phyloP scores from a whole-genome alignment of 2,888 invertebrate species.

The Axea sp. region DNA sequence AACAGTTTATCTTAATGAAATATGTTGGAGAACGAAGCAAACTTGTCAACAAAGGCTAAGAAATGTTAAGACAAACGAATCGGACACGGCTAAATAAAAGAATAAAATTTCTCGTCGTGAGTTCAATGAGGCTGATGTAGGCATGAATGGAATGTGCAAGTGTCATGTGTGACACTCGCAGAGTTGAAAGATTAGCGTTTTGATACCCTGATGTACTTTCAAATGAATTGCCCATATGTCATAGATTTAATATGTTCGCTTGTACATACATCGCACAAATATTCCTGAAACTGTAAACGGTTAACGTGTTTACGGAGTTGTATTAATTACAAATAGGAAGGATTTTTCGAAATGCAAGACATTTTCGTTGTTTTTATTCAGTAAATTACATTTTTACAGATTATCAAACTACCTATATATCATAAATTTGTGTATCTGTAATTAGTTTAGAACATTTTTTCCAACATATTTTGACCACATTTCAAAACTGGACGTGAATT shows the following conservation, averaged over 20 bases:
- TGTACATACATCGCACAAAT: constrained; percentile 36
- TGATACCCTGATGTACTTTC: constrained; percentile 52
- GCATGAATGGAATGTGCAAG: constrained; percentile 56
- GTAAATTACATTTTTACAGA: too few species aligned
- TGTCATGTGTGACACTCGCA: constrained; percentile 49
- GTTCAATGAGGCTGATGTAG: constrained; percentile 58
- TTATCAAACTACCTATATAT: too few species aligned
- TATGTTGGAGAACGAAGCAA: constrained; percentile 29
- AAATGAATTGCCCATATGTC: constrained; percentile 56
- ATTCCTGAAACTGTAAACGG: constrained; percentile 9
- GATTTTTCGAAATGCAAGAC: too few species aligned
- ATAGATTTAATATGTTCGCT: constrained; percentile 50
- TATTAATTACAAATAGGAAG: too few species aligned
- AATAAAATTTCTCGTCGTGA: constrained; percentile 43
- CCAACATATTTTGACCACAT: too few species aligned
- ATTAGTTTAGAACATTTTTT: too few species aligned
- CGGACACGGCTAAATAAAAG: constrained; percentile 33
- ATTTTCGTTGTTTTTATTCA: too few species aligned
- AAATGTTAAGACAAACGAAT: constrained; percentile 23
- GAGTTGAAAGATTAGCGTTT: constrained; percentile 53
- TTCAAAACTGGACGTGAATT: too few species aligned
- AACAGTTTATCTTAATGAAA: constrained; percentile 31
- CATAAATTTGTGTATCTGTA: too few species aligned
- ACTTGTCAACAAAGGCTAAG: constrained; percentile 34
- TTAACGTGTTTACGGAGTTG: not conserved